Evolutionary conservation across 2,113 vertebrate genomes (phyloP).

Genomic region (Toxostoma redivivum): DNA sequence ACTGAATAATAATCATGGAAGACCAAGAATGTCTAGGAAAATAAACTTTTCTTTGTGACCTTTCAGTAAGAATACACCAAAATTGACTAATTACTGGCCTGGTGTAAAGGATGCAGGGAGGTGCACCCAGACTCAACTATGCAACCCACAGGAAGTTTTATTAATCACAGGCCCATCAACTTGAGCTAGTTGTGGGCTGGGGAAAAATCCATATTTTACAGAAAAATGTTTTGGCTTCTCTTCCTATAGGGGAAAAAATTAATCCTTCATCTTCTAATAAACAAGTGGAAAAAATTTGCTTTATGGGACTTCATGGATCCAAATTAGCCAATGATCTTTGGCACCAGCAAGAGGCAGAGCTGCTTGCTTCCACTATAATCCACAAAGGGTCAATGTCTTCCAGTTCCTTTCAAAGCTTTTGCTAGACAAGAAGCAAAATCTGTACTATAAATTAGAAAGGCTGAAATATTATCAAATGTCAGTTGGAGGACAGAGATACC

Average conservation of each 20-base stretch:
- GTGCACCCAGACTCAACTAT: no score
- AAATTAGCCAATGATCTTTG: background rate
- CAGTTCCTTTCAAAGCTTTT: background rate
- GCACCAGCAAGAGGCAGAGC: background rate
- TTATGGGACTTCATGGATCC: fast-evolving
- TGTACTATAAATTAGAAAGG: background rate
- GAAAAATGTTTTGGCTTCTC: background rate
- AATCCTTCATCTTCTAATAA: background rate
- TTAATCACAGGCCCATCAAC: no score
- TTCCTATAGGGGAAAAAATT: background rate
- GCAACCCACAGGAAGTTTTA: background rate
- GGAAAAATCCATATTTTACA: background rate
- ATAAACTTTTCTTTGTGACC: background rate
- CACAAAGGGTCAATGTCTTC: background rate
- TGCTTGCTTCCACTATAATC: background rate
- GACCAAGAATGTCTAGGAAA: background rate
- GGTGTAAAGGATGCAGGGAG: background rate
- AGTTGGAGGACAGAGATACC: background rate
- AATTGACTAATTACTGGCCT: background rate
- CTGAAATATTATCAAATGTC: background rate
- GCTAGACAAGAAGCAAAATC: background rate
- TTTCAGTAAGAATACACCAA: background rate
- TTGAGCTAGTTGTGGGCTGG: background rate
- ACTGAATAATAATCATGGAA: background rate
- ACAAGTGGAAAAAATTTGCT: background rate